These are phyloP conservation scores for Drosophila carrolli DNA, from an alignment of 1,140 invertebrate genomes.

Conservation along the genomic window DNA sequence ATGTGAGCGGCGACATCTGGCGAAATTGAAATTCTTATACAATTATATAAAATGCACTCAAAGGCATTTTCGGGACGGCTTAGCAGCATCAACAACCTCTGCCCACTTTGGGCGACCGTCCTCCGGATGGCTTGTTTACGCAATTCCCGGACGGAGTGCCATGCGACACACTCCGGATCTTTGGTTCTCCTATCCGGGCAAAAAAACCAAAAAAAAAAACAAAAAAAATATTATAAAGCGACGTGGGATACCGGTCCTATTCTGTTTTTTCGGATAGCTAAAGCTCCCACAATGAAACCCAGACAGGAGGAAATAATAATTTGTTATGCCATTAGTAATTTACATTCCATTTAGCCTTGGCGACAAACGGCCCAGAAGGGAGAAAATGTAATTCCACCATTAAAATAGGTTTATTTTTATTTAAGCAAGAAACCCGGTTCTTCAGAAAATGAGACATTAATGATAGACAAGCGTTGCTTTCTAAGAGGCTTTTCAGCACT, in stretches of 20 bases:
- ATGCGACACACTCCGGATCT: neutral
- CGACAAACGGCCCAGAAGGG: neutral
- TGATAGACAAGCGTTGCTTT: neutral
- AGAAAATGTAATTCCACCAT: neutral
- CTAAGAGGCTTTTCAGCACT: no score
- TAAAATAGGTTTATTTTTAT: neutral
- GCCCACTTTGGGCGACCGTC: neutral
- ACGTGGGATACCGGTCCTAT: neutral
- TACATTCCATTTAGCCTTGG: slow-evolving; percentile 4
- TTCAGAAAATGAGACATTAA: neutral
- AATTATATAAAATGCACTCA: slow-evolving; percentile 56
- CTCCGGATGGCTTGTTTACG: slow-evolving; percentile 14
- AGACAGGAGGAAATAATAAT: slow-evolving; percentile 8
- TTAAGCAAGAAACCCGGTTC: neutral
- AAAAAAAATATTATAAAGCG: no score
- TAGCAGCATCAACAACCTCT: slow-evolving; percentile 5
- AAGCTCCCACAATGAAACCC: neutral
- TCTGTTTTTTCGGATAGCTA: neutral
- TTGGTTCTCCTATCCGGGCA: neutral
- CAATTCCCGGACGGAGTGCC: slow-evolving; percentile 7
- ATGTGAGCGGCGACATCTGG: slow-evolving; percentile 16
- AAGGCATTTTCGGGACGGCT: slow-evolving; percentile 37
- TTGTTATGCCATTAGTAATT: slow-evolving; percentile 16
- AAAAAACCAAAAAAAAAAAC: slow-evolving; percentile 6
- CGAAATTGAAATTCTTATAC: slow-evolving; percentile 48